Percentiles rank a stretch among this genome's conserved stretches.
Conservation (phyloP, 1,140 invertebrate species). For the Polyergus mexicanus region DNA sequence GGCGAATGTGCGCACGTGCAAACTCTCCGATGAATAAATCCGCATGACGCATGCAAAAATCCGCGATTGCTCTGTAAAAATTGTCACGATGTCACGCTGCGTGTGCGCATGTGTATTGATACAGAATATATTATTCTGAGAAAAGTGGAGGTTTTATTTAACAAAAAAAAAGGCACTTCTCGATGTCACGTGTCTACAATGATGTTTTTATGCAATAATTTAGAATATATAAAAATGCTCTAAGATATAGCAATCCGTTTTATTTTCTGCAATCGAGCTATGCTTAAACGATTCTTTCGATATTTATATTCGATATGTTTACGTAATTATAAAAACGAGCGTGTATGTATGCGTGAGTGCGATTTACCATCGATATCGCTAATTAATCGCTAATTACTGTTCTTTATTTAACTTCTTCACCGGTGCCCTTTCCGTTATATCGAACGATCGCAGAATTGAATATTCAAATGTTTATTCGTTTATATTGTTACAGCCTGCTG, state of each 20-base stretch:
- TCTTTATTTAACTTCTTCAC: background rate
- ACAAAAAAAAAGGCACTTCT: slow-evolving; percentile 1
- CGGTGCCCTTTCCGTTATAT: background rate
- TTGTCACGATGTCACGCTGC: background rate
- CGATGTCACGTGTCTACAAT: background rate
- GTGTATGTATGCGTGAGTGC: no score
- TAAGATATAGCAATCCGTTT: background rate
- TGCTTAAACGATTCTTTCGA: background rate
- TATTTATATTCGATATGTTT: background rate
- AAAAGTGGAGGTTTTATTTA: no score
- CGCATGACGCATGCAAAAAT: slow-evolving; percentile 27
- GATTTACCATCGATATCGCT: background rate
- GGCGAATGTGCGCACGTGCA: background rate
- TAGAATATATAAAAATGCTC: background rate
- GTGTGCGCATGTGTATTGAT: background rate
- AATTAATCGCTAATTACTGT: background rate
- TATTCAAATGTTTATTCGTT: background rate
- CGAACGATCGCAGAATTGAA: background rate
- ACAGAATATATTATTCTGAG: background rate
- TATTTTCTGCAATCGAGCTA: background rate
- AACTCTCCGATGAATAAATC: slow-evolving; percentile 16
- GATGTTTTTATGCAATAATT: background rate
- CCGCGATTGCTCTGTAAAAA: slow-evolving; percentile 19
- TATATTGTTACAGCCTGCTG: slow-evolving; percentile 88
- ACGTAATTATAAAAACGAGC: no score